phyloP scores from a whole-genome alignment of 2,113 vertebrate genomes.

The Pholis gunnellus region DNA sequence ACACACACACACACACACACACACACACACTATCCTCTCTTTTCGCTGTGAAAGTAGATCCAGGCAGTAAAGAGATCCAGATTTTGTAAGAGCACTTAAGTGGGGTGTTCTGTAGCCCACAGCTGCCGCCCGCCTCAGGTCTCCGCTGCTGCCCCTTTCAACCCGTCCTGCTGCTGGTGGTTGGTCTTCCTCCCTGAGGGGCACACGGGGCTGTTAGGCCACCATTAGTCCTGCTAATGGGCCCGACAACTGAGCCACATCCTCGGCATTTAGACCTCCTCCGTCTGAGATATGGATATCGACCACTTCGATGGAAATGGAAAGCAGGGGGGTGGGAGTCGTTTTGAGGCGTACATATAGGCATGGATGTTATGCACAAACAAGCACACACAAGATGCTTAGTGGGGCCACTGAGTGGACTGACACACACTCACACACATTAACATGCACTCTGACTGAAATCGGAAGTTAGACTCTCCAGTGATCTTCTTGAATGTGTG shows the following conservation, averaged over 20 bases:
- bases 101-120: slow-evolving; percentile 58
- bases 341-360: slow-evolving; percentile 58
- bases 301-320: slow-evolving; percentile 74
- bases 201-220: slow-evolving; percentile 73
- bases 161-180: slow-evolving; percentile 70
- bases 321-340: slow-evolving; percentile 47
- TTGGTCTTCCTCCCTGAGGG: slow-evolving; percentile 76
- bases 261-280: slow-evolving; percentile 76
- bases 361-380: slow-evolving; percentile 36
- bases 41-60: slow-evolving; percentile 60
- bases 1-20: not conserved
- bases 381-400: slow-evolving; percentile 15
- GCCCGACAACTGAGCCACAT: slow-evolving; percentile 74
- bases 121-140: slow-evolving; percentile 64
- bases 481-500: not conserved
- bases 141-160: slow-evolving; percentile 51
- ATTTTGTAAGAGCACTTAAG: slow-evolving; percentile 71
- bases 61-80: slow-evolving; percentile 58
- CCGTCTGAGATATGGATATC: slow-evolving; percentile 77
- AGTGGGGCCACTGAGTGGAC: not conserved
- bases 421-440: slow-evolving; percentile 18
- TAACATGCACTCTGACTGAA: slow-evolving; percentile 20
- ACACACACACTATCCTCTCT: not conserved
- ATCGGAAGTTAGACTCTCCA: slow-evolving; percentile 28
- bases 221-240: slow-evolving; percentile 81